Evolutionary conservation across 2,888 invertebrate species (phyloP).

Genomic region (Oscheius onirici): DNA sequence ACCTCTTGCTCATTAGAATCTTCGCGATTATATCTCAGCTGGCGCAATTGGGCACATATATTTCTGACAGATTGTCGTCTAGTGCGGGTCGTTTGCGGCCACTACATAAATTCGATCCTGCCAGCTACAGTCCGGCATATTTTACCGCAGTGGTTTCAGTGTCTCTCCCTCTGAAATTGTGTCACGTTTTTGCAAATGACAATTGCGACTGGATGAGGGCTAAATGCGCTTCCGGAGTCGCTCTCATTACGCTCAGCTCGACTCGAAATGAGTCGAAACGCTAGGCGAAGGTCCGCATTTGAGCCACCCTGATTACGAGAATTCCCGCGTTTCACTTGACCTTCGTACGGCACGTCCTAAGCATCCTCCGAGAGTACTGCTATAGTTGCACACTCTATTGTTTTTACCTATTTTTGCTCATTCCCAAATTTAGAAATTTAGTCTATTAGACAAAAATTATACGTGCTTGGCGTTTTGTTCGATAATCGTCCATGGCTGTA

Average conservation of each 20-base stretch:
- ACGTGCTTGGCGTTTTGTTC: too few relatives aligned
- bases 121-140: not conserved
- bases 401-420: not conserved
- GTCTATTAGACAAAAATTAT: too few relatives aligned
- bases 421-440: too few relatives aligned
- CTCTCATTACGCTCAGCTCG: constrained; percentile 32
- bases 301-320: constrained; percentile 29
- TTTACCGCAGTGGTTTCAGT: not conserved
- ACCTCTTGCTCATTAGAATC: constrained; percentile 31
- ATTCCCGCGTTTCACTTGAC: constrained; percentile 28
- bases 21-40: constrained; percentile 28
- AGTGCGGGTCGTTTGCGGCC: not conserved
- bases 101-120: not conserved
- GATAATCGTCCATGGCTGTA: too few relatives aligned
- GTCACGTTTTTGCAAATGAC: constrained; percentile 27
- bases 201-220: constrained; percentile 31
- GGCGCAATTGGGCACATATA: constrained; percentile 23
- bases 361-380: constrained; percentile 4
- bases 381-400: not conserved
- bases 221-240: constrained; percentile 30
- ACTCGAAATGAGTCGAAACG: constrained; percentile 33
- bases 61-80: constrained; percentile 15
- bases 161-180: not conserved
- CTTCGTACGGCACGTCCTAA: constrained; percentile 10
- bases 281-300: constrained; percentile 26